phyloP scores from a whole-genome alignment of 2,888 invertebrate species.

The Cacoxenus indagator region DNA sequence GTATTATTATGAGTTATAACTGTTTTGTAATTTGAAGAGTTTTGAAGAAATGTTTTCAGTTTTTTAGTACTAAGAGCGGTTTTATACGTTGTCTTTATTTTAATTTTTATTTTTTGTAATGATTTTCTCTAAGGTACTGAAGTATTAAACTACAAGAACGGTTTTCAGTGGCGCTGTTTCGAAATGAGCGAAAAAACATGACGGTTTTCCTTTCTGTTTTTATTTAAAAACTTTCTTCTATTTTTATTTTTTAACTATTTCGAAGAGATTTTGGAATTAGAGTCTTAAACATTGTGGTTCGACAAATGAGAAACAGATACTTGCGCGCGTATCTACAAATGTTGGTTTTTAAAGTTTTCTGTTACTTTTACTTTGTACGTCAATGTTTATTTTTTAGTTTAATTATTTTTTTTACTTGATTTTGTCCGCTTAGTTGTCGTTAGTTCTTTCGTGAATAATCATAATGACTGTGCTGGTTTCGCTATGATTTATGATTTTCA shows the following conservation, averaged over 20 bases:
- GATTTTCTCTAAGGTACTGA: constrained; percentile 56
- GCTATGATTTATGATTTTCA: not conserved
- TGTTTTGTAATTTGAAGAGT: constrained; percentile 30
- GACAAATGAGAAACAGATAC: too few relatives aligned
- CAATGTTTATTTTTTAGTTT: constrained; percentile 28
- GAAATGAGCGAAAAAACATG: constrained; percentile 18
- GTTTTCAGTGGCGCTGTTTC: constrained; percentile 22
- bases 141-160: constrained; percentile 46
- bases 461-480: not conserved
- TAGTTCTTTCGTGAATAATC: not conserved
- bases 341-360: too few relatives aligned
- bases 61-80: not conserved
- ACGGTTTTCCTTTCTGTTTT: not conserved
- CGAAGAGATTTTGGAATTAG: too few relatives aligned
- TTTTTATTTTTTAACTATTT: not conserved
- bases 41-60: constrained; percentile 36
- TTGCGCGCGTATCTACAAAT: too few relatives aligned
- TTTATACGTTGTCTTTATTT: not conserved
- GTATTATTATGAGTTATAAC: constrained; percentile 33
- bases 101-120: constrained; percentile 28
- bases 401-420: constrained; percentile 7
- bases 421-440: not conserved
- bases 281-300: too few relatives aligned
- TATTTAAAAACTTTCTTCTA: not conserved
- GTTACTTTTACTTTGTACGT: not conserved